These are phyloP conservation scores for Dusona sp. DNA, from an alignment of 2,888 invertebrate genomes.

Conservation along the genomic window DNA sequence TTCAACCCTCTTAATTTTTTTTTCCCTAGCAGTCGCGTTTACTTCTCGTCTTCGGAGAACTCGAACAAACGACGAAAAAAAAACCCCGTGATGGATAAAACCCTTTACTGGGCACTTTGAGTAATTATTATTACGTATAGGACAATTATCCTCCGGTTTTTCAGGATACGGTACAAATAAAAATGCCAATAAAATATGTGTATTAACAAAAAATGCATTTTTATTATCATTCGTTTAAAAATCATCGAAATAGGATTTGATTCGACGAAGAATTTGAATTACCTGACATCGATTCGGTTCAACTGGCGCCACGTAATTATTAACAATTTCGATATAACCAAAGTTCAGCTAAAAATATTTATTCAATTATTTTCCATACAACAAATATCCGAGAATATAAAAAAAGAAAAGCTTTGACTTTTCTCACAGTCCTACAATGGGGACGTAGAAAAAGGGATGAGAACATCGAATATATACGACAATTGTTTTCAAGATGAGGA, in stretches of 20 bases:
- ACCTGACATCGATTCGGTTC: too few species aligned
- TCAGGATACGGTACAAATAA: too few species aligned
- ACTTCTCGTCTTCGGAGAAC: constrained; percentile 50
- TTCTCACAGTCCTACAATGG: neutral
- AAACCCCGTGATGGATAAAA: neutral
- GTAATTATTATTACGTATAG: constrained; percentile 6
- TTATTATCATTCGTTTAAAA: too few species aligned
- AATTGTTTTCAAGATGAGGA: neutral
- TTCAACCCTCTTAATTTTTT: constrained; percentile 6
- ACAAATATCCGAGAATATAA: neutral
- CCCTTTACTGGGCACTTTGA: neutral
- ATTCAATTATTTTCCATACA: neutral
- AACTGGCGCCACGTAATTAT: too few species aligned
- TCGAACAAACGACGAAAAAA: neutral
- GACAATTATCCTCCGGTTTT: neutral
- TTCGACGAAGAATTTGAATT: too few species aligned
- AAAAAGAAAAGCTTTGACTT: neutral
- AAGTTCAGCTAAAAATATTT: neutral
- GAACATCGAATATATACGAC: neutral
- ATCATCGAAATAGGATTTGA: too few species aligned
- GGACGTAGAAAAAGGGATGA: neutral
- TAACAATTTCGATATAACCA: neutral
- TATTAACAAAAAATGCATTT: too few species aligned
- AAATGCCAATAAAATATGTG: too few species aligned
- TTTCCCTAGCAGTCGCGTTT: neutral